Conservation (phyloP, 2,888 invertebrate genomes). For the Sesia apiformis region DNA sequence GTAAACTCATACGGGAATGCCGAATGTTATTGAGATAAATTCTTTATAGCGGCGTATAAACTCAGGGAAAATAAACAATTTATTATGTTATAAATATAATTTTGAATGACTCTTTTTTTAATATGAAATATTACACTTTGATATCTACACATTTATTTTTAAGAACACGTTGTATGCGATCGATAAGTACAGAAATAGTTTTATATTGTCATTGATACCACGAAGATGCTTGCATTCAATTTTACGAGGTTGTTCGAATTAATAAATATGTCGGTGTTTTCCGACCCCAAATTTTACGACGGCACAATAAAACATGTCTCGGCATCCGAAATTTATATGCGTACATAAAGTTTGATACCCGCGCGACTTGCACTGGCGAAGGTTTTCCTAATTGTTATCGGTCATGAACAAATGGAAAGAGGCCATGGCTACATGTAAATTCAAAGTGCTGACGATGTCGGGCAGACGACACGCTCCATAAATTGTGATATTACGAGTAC, state of each 20-base stretch:
- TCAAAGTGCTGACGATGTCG: conserved; percentile 20
- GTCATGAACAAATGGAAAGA: conserved; percentile 52
- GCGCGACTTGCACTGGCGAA: conserved; percentile 62
- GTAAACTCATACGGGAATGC: conserved; percentile 28
- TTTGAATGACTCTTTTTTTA: not conserved
- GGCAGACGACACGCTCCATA: conserved; percentile 25
- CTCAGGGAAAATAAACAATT: not conserved
- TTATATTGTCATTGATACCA: conserved; percentile 56
- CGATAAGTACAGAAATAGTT: conserved; percentile 42
- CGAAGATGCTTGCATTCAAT: conserved; percentile 62
- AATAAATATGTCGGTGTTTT: conserved; percentile 72
- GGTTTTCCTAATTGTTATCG: conserved; percentile 67
- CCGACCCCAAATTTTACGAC: conserved; percentile 72
- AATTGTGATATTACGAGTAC: conserved; percentile 20
- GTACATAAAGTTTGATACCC: conserved; percentile 73
- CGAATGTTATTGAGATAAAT: conserved; percentile 19
- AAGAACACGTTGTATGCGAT: conserved; percentile 9
- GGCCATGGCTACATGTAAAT: conserved; percentile 32
- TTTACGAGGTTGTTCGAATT: conserved; percentile 72
- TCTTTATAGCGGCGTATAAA: conserved; percentile 6
- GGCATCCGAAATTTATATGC: conserved; percentile 71
- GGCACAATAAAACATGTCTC: conserved; percentile 72
- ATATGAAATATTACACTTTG: not conserved
- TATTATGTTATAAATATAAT: not conserved
- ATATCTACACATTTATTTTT: not conserved